Percentiles rank a stretch among this genome's conserved stretches.
These are phyloP conservation scores for Recurvirostra avosetta DNA, from an alignment of 2,113 vertebrate species.

Conservation along the genomic window DNA sequence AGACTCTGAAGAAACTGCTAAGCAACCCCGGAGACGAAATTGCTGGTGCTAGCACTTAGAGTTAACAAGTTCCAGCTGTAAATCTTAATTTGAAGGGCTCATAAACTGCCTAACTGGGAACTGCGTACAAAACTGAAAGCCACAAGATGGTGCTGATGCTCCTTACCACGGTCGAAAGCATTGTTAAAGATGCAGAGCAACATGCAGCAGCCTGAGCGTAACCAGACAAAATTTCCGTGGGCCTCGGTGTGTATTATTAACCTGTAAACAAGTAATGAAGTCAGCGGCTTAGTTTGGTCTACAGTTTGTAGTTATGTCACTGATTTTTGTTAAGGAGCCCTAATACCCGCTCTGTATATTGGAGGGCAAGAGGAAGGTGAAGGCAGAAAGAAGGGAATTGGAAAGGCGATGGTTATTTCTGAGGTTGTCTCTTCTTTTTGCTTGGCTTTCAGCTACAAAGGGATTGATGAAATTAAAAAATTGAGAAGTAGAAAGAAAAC, in stretches of 20 bases:
- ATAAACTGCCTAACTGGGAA: neutral
- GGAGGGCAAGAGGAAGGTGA: neutral
- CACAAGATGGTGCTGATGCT: constrained; percentile 51
- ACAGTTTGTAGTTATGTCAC: neutral
- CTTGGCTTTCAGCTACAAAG: neutral
- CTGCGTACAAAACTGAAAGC: neutral
- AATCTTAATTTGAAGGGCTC: neutral
- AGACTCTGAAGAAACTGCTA: neutral
- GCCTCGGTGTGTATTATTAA: accelerated
- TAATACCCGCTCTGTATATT: accelerated
- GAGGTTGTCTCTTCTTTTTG: neutral
- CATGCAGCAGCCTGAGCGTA: too few species aligned
- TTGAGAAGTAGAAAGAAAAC: neutral
- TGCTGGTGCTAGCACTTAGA: neutral
- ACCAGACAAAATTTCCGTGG: neutral
- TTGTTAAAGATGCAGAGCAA: neutral
- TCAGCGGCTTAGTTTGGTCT: neutral
- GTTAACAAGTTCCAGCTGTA: neutral
- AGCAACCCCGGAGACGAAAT: neutral
- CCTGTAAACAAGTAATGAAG: neutral
- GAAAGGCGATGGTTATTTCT: neutral
- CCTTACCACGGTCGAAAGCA: neutral
- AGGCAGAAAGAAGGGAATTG: neutral
- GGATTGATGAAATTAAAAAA: neutral
- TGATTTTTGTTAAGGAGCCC: neutral